Percentiles rank a stretch among this genome's conserved stretches.
Evolutionary conservation across 2,888 invertebrate species (phyloP).

Genomic region (Drosophila subquinaria): DNA sequence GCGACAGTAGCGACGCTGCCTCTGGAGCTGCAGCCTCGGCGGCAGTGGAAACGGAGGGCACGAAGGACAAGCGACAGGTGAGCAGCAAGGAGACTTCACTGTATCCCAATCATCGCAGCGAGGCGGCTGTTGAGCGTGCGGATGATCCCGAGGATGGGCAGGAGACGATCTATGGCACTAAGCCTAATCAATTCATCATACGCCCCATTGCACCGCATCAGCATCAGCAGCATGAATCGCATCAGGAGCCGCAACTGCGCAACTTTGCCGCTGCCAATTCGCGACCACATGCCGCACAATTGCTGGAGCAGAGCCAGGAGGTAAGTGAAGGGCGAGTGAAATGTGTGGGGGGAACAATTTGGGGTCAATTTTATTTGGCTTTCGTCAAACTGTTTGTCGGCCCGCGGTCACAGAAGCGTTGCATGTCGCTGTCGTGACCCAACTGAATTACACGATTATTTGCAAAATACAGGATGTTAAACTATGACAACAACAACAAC

Average conservation of each 20-base stretch:
- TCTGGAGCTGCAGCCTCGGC: constrained; percentile 14
- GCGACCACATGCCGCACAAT: constrained; percentile 82
- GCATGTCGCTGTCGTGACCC: constrained; percentile 80
- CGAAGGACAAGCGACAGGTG: constrained; percentile 84
- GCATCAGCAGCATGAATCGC: constrained; percentile 79
- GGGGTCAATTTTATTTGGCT: constrained; percentile 43
- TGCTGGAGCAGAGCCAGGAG: constrained; percentile 85
- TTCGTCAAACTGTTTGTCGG: constrained; percentile 57
- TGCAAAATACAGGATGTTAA: constrained; percentile 71
- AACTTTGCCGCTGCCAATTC: constrained; percentile 81
- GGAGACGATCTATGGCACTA: constrained; percentile 84
- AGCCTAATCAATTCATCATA: constrained; percentile 84
- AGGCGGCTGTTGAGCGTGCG: constrained; percentile 35
- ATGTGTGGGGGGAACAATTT: not conserved
- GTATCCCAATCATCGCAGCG: constrained; percentile 83
- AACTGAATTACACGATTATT: constrained; percentile 82
- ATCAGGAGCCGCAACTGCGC: constrained; percentile 83
- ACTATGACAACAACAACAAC: constrained; percentile 33
- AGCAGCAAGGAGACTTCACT: constrained; percentile 80
- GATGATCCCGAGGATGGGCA: constrained; percentile 84
- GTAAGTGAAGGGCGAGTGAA: constrained; percentile 60
- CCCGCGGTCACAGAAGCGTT: constrained; percentile 65
- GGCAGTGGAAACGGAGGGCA: constrained; percentile 57
- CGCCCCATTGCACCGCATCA: constrained; percentile 83
- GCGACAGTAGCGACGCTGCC: constrained; percentile 29